These are phyloP conservation scores for Parazoanthus darwini DNA, from an alignment of 92 coral and sea anemone species.

Conservation along the genomic window DNA sequence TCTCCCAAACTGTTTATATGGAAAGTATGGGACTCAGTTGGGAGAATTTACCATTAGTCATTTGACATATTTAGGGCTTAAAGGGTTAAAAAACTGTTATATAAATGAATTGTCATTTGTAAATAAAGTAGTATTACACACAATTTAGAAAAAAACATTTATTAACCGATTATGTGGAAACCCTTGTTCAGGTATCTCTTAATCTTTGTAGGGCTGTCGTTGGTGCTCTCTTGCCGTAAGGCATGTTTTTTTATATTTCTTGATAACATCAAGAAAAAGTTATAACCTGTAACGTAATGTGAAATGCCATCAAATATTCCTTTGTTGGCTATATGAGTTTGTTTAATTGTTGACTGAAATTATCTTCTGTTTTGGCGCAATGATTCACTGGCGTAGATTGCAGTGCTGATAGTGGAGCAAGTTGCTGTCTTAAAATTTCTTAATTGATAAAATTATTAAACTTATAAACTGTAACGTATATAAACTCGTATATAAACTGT, in stretches of 20 bases:
- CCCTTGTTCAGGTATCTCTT: conserved; percentile 36
- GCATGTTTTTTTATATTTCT: conserved; percentile 45
- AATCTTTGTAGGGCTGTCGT: conserved; percentile 44
- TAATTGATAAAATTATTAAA: conserved; percentile 39
- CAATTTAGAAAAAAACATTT: conserved; percentile 45
- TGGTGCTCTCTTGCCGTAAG: conserved; percentile 46
- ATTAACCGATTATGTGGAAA: conserved; percentile 43
- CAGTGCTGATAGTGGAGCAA: conserved; percentile 37
- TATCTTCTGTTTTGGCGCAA: conserved; percentile 46
- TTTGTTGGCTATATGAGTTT: conserved; percentile 45
- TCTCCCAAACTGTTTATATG: too few species aligned
- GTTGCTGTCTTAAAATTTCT: conserved; percentile 37
- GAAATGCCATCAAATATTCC: conserved; percentile 38
- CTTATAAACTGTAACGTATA: conserved; percentile 39
- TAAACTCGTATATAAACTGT: conserved; percentile 36
- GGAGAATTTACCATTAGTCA: too few species aligned
- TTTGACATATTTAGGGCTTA: not conserved
- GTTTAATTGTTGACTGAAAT: conserved; percentile 40
- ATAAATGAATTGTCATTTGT: conserved; percentile 44
- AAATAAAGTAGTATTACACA: conserved; percentile 45
- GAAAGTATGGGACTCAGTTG: too few species aligned
- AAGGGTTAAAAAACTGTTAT: conserved; percentile 33
- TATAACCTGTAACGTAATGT: conserved; percentile 39
- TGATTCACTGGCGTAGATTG: conserved; percentile 39
- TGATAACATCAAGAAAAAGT: conserved; percentile 40